phyloP scores from a whole-genome alignment of 1,140 invertebrate species.

The Papilio dardanus region DNA sequence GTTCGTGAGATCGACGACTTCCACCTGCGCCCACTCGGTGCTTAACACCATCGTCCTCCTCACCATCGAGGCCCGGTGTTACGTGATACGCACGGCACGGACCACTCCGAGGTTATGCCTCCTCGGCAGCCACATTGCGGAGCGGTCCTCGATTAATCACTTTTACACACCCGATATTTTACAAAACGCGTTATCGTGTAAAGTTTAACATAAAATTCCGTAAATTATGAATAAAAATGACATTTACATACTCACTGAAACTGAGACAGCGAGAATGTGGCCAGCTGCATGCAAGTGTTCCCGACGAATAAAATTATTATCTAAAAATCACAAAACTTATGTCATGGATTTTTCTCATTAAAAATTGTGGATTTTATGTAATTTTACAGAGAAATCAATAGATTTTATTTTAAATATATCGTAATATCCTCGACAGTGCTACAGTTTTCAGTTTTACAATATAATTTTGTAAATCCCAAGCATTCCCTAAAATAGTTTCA shows the following conservation, averaged over 20 bases:
- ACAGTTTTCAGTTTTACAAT: neutral
- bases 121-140: conserved; percentile 56
- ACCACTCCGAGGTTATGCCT: conserved; percentile 68
- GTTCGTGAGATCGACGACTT: conserved; percentile 94
- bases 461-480: neutral
- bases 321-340: conserved; percentile 19
- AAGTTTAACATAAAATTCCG: conserved; percentile 56
- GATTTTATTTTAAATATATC: neutral
- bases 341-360: conserved; percentile 15
- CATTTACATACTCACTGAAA: conserved; percentile 81
- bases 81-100: conserved; percentile 65
- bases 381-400: neutral
- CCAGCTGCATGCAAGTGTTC: conserved; percentile 64
- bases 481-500: neutral
- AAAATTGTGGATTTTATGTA: neutral
- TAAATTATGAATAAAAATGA: conserved; percentile 77
- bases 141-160: conserved; percentile 41
- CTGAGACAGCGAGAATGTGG: conserved; percentile 77
- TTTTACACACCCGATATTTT: conserved; percentile 43
- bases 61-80: conserved; percentile 76
- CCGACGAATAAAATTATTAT: conserved; percentile 59
- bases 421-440: neutral
- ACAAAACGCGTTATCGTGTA: conserved; percentile 45
- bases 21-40: conserved; percentile 96
- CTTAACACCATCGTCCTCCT: conserved; percentile 87